phyloP scores from a whole-genome alignment of 2,797 vertebrate species.

The Rhabdomys pumilio region DNA sequence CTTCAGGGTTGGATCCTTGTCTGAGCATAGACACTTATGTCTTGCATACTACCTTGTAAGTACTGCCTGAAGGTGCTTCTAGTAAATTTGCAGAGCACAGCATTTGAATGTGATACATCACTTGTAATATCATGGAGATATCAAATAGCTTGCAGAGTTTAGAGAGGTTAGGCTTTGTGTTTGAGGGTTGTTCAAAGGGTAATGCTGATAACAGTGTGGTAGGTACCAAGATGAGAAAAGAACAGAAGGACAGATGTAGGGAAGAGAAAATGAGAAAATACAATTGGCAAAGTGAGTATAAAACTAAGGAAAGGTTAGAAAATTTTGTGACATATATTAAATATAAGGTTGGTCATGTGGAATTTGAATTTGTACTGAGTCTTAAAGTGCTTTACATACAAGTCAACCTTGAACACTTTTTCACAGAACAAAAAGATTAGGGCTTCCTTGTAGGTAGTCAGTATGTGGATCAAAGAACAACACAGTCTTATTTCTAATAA shows the following conservation, averaged over 20 bases:
- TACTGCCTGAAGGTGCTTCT: background rate
- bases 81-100: background rate
- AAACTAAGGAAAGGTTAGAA: background rate
- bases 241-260: background rate
- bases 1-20: background rate
- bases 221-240: background rate
- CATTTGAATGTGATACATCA: background rate
- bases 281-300: background rate
- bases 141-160: background rate
- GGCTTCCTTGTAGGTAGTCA: background rate
- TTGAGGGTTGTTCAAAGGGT: background rate
- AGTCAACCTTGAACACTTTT: background rate
- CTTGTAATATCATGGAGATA: background rate
- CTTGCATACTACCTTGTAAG: background rate
- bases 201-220: background rate
- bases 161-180: background rate
- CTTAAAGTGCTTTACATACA: background rate
- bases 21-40: background rate
- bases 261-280: background rate
- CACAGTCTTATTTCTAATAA: background rate
- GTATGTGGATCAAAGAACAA: background rate
- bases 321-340: background rate
- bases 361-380: background rate
- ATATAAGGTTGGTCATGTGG: background rate
- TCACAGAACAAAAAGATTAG: background rate